Evolutionary conservation across 2,888 invertebrate genomes (phyloP), one percentile per base, ranked within the genome.

Genomic region (Helicoverpa assulta): DNA sequence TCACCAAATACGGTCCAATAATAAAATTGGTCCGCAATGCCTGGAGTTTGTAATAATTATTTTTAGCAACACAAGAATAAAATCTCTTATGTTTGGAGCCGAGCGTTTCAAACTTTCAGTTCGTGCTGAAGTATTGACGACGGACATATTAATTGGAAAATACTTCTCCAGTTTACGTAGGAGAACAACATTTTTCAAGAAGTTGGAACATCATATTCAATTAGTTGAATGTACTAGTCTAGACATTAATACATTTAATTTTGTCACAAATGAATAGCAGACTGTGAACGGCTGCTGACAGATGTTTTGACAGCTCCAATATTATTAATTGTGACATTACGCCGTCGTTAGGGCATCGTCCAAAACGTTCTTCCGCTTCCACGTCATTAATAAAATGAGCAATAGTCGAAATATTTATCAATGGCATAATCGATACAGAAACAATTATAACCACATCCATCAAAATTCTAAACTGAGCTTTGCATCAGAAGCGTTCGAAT

Each of bases 361-460:
- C 89, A 88, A 88, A 89, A 89, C 86, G 90, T 89, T 94, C 94
- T 95, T 95, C 94, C 95, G 94, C 89, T 95, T 95, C 94, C 92
- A 94, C 88, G 90, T 95, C 95, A 95, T 95, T 95, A 94, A 95
- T 95, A 95, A 95, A 95, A 95, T 95, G 95, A 95, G 95, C 92
- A 94, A 95, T 95, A 93, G 95, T 93, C 92, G 93, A 92, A 95
- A 94, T 95, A 94, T 95, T 94, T 95, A 95, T 95, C 95, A 95
- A 95, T 95, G 95, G 94, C 95, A 95, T 95, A 95, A 95, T 95
- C 95, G 95, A 95, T 95, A 95, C 94, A 93, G 94, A 95, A 95
- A 95, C 95, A 95, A 95, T 95, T 95, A 95, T 95, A 95, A 95
- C 92, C 92, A 91, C 95, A 95, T 95, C 92, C 92, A 95, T 95